These are phyloP conservation scores for Leontocebus nigricollis DNA, from an alignment of 2,797 vertebrate species.

Conservation along the genomic window DNA sequence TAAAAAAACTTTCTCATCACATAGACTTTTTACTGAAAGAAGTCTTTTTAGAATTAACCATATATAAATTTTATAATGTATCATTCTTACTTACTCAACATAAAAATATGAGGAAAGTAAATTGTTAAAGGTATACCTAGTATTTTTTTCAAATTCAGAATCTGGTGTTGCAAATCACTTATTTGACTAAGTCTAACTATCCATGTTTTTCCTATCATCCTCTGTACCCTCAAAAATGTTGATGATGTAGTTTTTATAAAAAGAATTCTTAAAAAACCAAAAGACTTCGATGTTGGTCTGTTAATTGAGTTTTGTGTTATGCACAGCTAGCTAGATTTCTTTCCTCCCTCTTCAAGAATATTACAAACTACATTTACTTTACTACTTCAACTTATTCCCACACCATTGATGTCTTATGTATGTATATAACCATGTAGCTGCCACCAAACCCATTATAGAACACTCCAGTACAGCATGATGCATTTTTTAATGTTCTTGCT, in stretches of 20 bases:
- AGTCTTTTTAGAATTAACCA: background rate
- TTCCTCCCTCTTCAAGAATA: background rate
- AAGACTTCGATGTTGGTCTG: background rate
- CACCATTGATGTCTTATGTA: background rate
- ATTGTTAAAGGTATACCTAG: background rate
- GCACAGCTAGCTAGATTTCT: background rate
- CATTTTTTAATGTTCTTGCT: background rate
- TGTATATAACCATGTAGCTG: background rate
- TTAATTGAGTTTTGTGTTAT: background rate
- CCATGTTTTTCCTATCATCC: background rate
- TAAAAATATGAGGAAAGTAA: constrained; percentile 26
- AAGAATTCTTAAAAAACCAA: background rate
- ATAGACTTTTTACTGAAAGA: background rate
- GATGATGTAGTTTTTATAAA: background rate
- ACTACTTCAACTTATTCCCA: background rate
- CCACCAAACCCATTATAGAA: background rate
- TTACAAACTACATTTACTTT: background rate
- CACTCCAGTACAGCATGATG: background rate
- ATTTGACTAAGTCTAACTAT: background rate
- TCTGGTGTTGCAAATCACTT: background rate
- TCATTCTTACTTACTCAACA: background rate
- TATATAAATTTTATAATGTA: background rate
- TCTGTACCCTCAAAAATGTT: background rate
- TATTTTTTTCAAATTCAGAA: background rate
- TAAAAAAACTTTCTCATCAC: background rate